Evolutionary conservation across 2,113 vertebrate genomes (phyloP).

Genomic region (Gasterosteus nipponicus): DNA sequence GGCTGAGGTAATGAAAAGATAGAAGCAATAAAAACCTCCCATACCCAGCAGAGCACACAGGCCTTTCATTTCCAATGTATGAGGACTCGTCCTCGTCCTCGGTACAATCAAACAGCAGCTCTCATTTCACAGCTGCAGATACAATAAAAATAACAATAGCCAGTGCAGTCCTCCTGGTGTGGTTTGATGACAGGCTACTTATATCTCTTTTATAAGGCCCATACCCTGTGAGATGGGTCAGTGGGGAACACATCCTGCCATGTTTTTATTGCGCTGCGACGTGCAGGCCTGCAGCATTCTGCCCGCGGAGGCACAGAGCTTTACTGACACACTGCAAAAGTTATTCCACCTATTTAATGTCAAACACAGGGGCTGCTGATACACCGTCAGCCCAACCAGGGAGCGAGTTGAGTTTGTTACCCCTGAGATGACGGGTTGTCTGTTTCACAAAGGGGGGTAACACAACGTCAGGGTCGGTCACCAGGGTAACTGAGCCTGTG

Average conservation of each 20-base stretch:
- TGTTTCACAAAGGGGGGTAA: no score
- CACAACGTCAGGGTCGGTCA: no score
- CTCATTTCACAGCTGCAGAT: constrained; percentile 52
- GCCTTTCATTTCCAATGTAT: constrained; percentile 50
- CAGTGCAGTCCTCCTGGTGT: constrained; percentile 48
- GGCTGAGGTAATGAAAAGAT: constrained; percentile 45
- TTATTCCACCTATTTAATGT: constrained; percentile 36
- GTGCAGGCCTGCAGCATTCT: constrained; percentile 23
- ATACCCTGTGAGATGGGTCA: constrained; percentile 43
- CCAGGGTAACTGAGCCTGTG: no score
- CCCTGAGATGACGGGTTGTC: no score
- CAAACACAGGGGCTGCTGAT: constrained; percentile 4
- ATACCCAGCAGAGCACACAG: constrained; percentile 33
- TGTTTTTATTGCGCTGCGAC: constrained; percentile 59
- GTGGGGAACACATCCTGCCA: constrained; percentile 43
- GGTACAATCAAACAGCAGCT: constrained; percentile 52
- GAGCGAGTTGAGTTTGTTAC: no score
- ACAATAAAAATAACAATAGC: constrained; percentile 53
- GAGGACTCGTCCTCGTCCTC: constrained; percentile 31
- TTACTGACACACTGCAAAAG: constrained; percentile 30
- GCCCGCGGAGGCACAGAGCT: constrained; percentile 6
- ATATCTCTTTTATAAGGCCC: constrained; percentile 67
- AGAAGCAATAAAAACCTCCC: constrained; percentile 45
- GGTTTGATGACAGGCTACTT: constrained; percentile 62
- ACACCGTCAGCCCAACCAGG: constrained; percentile 42